These are phyloP conservation scores for Drosophila fulvimacula DNA, from an alignment of 2,888 invertebrate genomes.

Conservation along the genomic window DNA sequence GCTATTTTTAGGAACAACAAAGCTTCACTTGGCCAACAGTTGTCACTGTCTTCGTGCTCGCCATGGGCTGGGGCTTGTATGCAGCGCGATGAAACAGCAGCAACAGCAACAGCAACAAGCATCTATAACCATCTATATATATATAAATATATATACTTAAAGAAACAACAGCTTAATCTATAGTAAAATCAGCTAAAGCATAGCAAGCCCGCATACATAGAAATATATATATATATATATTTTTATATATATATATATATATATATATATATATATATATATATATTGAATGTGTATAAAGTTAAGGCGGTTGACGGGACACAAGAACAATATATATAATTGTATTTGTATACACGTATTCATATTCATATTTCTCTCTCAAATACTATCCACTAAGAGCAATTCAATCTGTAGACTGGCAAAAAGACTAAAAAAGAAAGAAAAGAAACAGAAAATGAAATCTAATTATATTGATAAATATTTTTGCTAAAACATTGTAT, in stretches of 20 bases:
- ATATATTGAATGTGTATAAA: neutral
- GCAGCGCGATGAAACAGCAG: constrained; percentile 84
- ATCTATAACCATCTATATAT: constrained; percentile 23
- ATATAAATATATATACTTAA: neutral
- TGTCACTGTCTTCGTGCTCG: constrained; percentile 84
- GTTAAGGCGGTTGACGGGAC: constrained; percentile 75
- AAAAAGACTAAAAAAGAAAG: constrained; percentile 54
- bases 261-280: neutral
- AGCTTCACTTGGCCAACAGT: constrained; percentile 85
- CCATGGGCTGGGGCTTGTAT: constrained; percentile 85
- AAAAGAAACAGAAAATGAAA: constrained; percentile 16
- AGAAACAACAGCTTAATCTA: constrained; percentile 31
- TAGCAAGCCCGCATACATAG: constrained; percentile 2
- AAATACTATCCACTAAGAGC: constrained; percentile 42
- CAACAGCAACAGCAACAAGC: constrained; percentile 11
- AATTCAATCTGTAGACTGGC: constrained; percentile 71
- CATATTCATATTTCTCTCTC: constrained; percentile 37
- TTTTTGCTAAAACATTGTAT: constrained; percentile 64
- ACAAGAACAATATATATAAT: constrained; percentile 74
- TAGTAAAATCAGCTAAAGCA: constrained; percentile 57
- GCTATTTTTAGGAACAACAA: constrained; percentile 80
- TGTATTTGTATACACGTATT: constrained; percentile 35
- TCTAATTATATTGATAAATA: constrained; percentile 36
- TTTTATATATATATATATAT: neutral
- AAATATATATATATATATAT: no score